Evolutionary conservation across 1,140 invertebrate species (phyloP).

Genomic region (Polypedilum vanderplanki): DNA sequence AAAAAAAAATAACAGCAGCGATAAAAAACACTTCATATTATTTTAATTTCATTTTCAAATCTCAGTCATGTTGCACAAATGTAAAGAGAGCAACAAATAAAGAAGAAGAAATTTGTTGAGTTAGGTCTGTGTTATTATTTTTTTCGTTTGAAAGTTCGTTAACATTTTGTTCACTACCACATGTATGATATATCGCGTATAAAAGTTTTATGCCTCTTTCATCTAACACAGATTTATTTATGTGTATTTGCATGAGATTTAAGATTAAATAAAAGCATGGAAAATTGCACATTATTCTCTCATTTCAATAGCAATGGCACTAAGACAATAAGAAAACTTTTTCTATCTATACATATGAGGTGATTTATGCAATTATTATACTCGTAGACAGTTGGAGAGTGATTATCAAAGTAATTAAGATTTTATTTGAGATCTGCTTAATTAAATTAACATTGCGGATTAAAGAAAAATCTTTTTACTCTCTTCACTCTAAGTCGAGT

Average conservation of each 20-base stretch:
- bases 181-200: neutral
- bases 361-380: slow-evolving; percentile 3
- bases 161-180: neutral
- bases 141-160: slow-evolving; percentile 16
- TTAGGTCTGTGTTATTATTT: slow-evolving; percentile 2
- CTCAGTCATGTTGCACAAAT: neutral
- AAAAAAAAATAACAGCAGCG: too few relatives aligned
- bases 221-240: neutral
- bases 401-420: slow-evolving; percentile 7
- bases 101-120: slow-evolving; percentile 15
- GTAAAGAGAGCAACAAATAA: neutral
- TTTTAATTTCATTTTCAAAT: too few relatives aligned
- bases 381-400: neutral
- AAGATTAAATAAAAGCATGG: neutral
- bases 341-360: neutral
- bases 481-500: neutral
- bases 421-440: slow-evolving; percentile 5
- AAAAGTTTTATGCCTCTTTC: neutral
- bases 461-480: neutral
- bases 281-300: neutral
- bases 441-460: slow-evolving; percentile 19
- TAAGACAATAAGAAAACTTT: neutral
- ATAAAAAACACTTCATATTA: too few relatives aligned
- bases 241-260: neutral
- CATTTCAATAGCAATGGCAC: neutral